A percentile compares a stretch with the other conserved stretches of the same genome.
These are phyloP conservation scores for Psittacula echo DNA, from an alignment of 2,797 vertebrate species.

Conservation along the genomic window DNA sequence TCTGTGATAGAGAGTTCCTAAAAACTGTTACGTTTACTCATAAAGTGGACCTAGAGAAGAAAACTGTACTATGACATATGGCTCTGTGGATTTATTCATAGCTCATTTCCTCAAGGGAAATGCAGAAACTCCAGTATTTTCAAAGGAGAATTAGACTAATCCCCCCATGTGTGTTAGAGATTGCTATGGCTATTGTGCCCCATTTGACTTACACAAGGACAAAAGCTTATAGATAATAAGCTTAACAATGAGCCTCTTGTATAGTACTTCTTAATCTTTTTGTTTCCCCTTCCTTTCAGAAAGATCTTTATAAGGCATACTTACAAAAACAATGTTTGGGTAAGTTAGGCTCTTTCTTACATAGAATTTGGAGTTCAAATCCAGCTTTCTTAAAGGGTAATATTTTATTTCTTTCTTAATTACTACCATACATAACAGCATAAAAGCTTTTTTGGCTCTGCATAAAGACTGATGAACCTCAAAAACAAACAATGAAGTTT, in stretches of 20 bases:
- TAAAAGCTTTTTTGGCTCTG: background rate
- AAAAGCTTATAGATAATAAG: background rate
- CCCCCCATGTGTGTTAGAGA: background rate
- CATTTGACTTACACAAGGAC: background rate
- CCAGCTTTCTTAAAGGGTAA: background rate
- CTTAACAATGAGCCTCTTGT: background rate
- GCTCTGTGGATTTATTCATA: background rate
- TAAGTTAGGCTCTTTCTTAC: background rate
- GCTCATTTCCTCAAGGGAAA: background rate
- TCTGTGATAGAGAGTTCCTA: background rate
- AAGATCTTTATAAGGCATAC: background rate
- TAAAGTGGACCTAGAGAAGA: background rate
- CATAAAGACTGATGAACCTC: background rate
- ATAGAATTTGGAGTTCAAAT: background rate
- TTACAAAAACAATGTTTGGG: background rate
- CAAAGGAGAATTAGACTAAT: background rate
- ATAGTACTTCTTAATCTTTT: background rate
- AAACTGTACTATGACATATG: background rate
- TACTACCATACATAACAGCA: background rate
- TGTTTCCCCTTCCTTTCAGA: background rate
- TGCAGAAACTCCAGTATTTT: background rate
- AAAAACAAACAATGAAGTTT: background rate
- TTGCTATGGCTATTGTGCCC: background rate
- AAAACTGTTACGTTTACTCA: background rate
- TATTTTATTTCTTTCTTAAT: background rate